Evolutionary conservation across 2,113 vertebrate species (phyloP).

Genomic region (Hypocryptadius cinnamomeus): DNA sequence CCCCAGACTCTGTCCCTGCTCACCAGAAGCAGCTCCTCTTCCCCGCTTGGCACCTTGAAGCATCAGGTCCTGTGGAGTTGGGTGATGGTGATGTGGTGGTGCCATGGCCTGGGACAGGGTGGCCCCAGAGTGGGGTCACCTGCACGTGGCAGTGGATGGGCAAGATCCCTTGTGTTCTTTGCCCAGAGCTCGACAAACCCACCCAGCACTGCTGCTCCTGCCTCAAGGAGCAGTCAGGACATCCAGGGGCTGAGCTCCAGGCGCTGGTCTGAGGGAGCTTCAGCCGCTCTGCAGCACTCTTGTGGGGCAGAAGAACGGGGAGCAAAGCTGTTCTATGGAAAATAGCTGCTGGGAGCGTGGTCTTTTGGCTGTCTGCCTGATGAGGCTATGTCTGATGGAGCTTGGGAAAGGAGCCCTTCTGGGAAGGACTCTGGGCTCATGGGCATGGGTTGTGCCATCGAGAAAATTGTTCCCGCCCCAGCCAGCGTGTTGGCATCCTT

Average conservation of each 20-base stretch:
- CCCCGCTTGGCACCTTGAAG: accelerated
- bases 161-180: not conserved
- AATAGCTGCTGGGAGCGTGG: not conserved
- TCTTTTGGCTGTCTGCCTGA: not conserved
- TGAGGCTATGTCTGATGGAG: not conserved
- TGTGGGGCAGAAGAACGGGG: accelerated
- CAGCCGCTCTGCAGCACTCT: accelerated
- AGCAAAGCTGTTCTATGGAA: not conserved
- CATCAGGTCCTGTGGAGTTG: not conserved
- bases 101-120: not conserved
- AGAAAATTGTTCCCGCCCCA: not conserved
- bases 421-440: not conserved
- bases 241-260: not conserved
- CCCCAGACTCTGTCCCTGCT: not conserved
- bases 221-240: not conserved
- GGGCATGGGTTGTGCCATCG: not conserved
- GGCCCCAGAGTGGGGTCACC: not conserved
- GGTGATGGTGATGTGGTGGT: not conserved
- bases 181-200: not conserved
- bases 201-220: not conserved
- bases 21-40: not conserved
- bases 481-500: accelerated
- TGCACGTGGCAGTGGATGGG: accelerated
- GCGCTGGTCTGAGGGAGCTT: not conserved
- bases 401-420: not conserved